phyloP scores from a whole-genome alignment of 2,888 invertebrate species.

The Andrena bicolor region DNA sequence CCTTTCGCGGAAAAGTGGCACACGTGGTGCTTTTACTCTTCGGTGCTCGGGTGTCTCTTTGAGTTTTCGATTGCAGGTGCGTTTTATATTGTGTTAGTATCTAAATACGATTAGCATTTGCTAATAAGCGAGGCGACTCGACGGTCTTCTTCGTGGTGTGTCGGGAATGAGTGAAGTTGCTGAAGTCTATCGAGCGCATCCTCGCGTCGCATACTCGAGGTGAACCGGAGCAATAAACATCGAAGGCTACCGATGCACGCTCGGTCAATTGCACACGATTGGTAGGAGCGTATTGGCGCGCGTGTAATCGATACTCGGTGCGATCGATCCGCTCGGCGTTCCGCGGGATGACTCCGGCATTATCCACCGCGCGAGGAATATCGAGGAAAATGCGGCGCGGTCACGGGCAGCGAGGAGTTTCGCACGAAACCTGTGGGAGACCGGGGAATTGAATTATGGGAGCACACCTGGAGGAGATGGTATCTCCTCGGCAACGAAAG shows the following conservation, averaged over 20 bases:
- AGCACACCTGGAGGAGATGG: conserved; percentile 60
- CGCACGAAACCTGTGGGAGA: conserved; percentile 69
- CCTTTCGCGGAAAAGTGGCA: no score
- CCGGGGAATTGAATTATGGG: conserved; percentile 69
- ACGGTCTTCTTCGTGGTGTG: no score
- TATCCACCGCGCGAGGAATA: conserved; percentile 37
- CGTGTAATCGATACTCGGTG: conserved; percentile 2
- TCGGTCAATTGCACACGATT: conserved; percentile 11
- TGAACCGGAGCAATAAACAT: background rate
- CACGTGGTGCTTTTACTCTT: no score
- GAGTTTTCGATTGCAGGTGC: no score
- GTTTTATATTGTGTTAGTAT: no score
- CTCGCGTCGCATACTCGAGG: no score
- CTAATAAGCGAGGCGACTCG: no score
- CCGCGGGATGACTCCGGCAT: conserved; percentile 22
- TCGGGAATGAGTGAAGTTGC: no score
- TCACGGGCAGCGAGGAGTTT: conserved; percentile 55
- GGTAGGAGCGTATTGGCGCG: background rate
- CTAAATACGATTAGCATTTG: no score
- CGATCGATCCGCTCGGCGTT: background rate
- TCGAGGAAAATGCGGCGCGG: conserved; percentile 57
- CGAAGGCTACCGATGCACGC: background rate
- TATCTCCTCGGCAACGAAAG: conserved; percentile 64
- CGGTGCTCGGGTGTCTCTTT: no score
- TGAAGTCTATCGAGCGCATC: background rate